These are phyloP conservation scores for Telenomus remus DNA, from an alignment of 1,140 invertebrate species.

Conservation along the genomic window DNA sequence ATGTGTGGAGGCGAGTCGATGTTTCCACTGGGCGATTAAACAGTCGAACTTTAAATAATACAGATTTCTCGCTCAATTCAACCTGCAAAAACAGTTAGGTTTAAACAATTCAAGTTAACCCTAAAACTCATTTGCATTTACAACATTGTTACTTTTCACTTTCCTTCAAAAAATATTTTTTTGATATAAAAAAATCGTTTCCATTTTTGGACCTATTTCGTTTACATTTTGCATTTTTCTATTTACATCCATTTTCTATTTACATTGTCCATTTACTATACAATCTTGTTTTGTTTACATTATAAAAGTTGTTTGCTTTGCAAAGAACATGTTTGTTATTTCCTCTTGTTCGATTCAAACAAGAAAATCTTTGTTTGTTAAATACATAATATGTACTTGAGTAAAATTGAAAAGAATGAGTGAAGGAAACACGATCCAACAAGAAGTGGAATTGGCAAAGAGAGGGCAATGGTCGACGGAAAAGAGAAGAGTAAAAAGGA, in stretches of 20 bases:
- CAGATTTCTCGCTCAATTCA: slow-evolving; percentile 13
- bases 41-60: slow-evolving; percentile 29
- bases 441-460: slow-evolving; percentile 41
- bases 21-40: slow-evolving; percentile 35
- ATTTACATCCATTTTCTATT: no score
- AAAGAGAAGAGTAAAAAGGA: slow-evolving; percentile 16
- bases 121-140: no score
- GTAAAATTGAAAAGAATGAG: slow-evolving; percentile 11
- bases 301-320: no score
- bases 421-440: slow-evolving; percentile 31
- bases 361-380: slow-evolving; percentile 2
- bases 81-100: not conserved
- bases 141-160: no score
- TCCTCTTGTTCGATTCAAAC: no score
- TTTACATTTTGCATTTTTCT: no score
- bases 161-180: no score
- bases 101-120: not conserved
- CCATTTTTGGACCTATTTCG: no score
- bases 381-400: slow-evolving; percentile 18
- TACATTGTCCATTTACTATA: no score
- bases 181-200: no score
- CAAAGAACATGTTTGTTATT: no score
- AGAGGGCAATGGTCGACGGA: slow-evolving; percentile 54
- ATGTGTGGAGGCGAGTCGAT: slow-evolving; percentile 49
- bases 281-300: no score